Evolutionary conservation across 2,113 vertebrate genomes (phyloP).

Genomic region (Chamaea fasciata): DNA sequence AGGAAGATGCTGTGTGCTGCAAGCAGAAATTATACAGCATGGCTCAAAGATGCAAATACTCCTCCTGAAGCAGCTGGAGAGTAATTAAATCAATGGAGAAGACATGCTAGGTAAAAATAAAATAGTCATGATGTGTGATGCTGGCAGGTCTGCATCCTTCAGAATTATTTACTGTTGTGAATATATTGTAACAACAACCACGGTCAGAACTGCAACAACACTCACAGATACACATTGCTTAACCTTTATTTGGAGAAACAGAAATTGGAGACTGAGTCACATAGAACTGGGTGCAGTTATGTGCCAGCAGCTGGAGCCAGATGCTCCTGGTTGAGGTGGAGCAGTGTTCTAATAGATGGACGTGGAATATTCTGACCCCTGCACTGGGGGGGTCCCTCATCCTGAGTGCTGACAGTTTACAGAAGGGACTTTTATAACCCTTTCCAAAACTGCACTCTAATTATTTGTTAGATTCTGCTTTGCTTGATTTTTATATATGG

Average conservation of each 20-base stretch:
- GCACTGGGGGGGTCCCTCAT: background rate
- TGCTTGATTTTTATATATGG: background rate
- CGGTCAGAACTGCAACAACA: background rate
- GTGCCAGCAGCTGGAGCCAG: background rate
- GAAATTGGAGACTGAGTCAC: background rate
- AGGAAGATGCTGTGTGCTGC: background rate
- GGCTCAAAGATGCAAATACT: conserved; percentile 2
- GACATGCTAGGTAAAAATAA: background rate
- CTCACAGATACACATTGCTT: background rate
- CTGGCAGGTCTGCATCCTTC: background rate
- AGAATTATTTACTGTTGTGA: background rate
- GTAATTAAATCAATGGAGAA: conserved; percentile 10
- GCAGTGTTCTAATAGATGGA: background rate
- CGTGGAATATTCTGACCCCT: background rate
- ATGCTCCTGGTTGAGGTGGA: background rate
- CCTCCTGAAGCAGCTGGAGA: conserved; percentile 33
- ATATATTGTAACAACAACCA: background rate
- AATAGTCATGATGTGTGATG: background rate
- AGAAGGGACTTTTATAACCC: background rate
- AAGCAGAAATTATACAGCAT: conserved; percentile 1
- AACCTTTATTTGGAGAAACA: background rate
- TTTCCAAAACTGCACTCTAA: background rate
- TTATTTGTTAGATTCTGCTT: background rate
- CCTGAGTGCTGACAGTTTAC: background rate
- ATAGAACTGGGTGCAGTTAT: background rate